Base-by-base conservation (phyloP, 2,888 invertebrate species). In the Zygogramma bicolorata region DNA sequence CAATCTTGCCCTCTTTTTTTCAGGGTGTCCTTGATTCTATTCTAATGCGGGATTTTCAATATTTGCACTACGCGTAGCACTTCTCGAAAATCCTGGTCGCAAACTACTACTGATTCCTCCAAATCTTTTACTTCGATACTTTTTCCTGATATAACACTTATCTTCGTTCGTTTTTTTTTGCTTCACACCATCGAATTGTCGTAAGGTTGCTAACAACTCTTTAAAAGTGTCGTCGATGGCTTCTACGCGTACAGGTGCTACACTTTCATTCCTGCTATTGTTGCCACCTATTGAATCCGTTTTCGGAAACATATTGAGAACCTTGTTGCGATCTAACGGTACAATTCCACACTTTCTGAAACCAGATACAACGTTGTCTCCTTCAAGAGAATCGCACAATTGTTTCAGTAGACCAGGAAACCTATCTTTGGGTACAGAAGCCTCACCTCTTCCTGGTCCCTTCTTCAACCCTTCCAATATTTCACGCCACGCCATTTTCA, bases 381-480 rank as follows among this genome's bases (percentile, higher is more conserved):
- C 34, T 34, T 34, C 10, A 34, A 34, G 34, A 34, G 34, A 34
- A 34, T 4, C 34, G 10, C 34, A 34, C 34, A 34, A 34, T 34
- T 34, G 34, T 34, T 34, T 34, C 34, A 34, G 34, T 34, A 34
- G 34, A 34, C 34, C 34, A 34, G 34, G 34, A 34, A 34, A 34
- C 34, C 34, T 34, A 34, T 34, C 34, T 34, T 34, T 34, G 34
- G 34, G 34, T 34, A 34, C 34, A 34, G 34, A 34, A 34, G 34
- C 34, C 34, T 34, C 34, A 34, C 34, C 34, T 34, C 34, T 34
- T 34, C 34, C 5, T 34, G 6, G 6, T 34, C 34, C 34, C 27
- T 70, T 34, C 40, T 70, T 65, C 42, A 40, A 70, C 22, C 58
- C 57, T 38, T 38, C 4, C 22, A 66, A 58, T 29, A 66, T 58